Conservation (phyloP, 2,113 vertebrate species). For the Semnornis frantzii region DNA sequence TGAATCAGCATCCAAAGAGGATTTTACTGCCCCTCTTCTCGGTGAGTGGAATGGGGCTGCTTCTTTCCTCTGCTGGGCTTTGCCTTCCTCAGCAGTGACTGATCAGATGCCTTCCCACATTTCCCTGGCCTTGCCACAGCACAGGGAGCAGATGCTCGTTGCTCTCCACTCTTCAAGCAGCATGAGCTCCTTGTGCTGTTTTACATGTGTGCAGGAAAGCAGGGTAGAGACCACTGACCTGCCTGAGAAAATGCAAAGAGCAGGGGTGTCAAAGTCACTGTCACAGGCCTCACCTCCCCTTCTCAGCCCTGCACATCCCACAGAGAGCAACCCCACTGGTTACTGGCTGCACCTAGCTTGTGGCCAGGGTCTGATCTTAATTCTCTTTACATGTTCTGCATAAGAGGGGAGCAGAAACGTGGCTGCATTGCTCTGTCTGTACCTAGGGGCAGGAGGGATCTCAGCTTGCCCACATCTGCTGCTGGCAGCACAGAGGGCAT, state of each 20-base stretch:
- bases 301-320: neutral
- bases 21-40: neutral
- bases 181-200: neutral
- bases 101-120: neutral
- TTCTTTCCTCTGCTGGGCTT: neutral
- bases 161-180: neutral
- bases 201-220: accelerated
- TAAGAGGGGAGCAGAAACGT: neutral
- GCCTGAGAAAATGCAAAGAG: neutral
- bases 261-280: neutral
- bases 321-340: neutral
- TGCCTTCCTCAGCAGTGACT: neutral
- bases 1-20: neutral
- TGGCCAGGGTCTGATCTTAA: neutral
- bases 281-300: neutral
- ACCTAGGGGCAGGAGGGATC: neutral
- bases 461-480: neutral
- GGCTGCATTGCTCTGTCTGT: neutral
- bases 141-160: neutral
- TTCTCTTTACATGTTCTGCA: neutral
- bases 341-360: neutral
- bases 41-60: neutral
- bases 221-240: neutral
- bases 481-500: neutral
- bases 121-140: neutral